A percentile compares a stretch with the other conserved stretches of the same genome.
Conservation (phyloP, 1,140 invertebrate species). For the Lerema accius region DNA sequence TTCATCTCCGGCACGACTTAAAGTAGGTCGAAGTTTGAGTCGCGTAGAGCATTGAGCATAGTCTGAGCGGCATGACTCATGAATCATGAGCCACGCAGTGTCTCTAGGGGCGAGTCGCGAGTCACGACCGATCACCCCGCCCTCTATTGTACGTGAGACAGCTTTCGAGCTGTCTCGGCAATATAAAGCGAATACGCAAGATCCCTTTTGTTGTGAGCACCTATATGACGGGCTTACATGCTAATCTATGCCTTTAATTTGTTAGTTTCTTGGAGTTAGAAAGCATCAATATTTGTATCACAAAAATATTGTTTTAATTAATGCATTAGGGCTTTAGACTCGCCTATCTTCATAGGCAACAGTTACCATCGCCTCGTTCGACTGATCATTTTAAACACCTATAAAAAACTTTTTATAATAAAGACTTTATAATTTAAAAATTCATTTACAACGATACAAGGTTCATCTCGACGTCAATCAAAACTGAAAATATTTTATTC, state of each 20-base stretch:
- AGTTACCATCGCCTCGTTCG: too few species aligned
- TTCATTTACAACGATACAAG: too few species aligned
- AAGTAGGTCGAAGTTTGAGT: not conserved
- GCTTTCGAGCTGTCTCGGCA: slow-evolving; percentile 32
- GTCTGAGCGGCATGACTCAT: slow-evolving; percentile 26
- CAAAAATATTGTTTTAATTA: too few species aligned
- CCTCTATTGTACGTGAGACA: slow-evolving; percentile 53
- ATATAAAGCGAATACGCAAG: slow-evolving; percentile 14
- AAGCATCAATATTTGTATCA: too few species aligned
- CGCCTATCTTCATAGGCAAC: too few species aligned
- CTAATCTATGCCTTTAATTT: not conserved
- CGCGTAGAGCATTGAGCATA: not conserved
- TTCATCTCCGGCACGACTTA: too few species aligned
- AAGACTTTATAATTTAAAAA: too few species aligned
- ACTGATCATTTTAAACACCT: too few species aligned
- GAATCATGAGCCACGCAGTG: not conserved
- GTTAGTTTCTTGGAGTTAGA: too few species aligned
- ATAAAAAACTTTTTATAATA: too few species aligned
- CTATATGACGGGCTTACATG: not conserved
- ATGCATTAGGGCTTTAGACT: too few species aligned
- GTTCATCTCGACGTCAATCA: not conserved
- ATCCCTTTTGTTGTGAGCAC: slow-evolving; percentile 5
- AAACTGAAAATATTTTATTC: not conserved
- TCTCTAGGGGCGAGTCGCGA: slow-evolving; percentile 28
- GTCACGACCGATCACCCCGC: slow-evolving; percentile 47